Evolutionary conservation across 2,113 vertebrate genomes (phyloP), one percentile per base, ranked within the genome.

Genomic region (Nycticryphes semicollaris): DNA sequence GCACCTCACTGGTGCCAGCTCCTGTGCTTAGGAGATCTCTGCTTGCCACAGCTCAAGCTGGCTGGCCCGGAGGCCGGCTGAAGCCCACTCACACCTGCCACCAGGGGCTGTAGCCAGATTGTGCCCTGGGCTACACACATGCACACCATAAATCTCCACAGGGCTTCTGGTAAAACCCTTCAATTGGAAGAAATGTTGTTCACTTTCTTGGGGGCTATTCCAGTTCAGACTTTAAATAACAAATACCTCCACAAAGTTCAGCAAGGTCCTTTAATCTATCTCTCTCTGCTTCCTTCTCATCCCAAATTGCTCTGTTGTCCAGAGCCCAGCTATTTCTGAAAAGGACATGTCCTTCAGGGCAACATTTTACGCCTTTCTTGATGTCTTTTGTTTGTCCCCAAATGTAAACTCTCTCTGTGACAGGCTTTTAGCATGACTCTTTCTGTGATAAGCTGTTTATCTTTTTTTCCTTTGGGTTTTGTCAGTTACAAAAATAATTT

Each of bases 401-500:
- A 63, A 72, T 87, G 75, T 79, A 88, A 90, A 88, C 63, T 89
- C 48, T 66, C 27, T 48, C 41, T 43, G 23, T 93, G 74, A 73
- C 50, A 56, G 67, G 81, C 85, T 96, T 96, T 96, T 93, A 91
- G 67, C 57, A 45, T 85, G 62, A 69, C 72, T 90, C 18, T 92
- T 87, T 68, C 70, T 87, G 54, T 85, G 81, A 85, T 79, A 85
- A 69, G 67, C 51, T 67, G 21, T 89, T 93, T n/a, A 67, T 22
- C 47, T 89, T 37, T 91, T 79, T 76, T 89, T 60, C 56, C 87
- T 80, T 85, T 83, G 91, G 28, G 45, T 93, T 94, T 89, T 66
- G 41, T 66, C 50, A 64, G 39, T 83, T 69, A 73, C 66, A 90
- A 79, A 93, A 91, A 73, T 62, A 19, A 68, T 95, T 96, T 76